These are phyloP conservation scores for Alaudala cheleensis DNA, from an alignment of 2,113 vertebrate genomes.

Conservation along the genomic window DNA sequence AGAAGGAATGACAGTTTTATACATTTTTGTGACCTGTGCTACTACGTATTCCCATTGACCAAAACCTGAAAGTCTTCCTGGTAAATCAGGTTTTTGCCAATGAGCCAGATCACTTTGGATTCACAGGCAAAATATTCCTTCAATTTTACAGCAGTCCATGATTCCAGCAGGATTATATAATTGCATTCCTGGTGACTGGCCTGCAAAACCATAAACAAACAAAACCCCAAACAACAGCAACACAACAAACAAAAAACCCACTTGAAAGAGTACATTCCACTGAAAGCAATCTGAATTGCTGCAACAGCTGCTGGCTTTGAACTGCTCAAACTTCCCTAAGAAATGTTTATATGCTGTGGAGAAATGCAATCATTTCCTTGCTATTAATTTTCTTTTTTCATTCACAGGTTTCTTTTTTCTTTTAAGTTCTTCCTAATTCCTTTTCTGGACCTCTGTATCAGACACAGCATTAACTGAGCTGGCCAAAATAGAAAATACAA, in stretches of 20 bases:
- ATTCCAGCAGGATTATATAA: slow-evolving; percentile 32
- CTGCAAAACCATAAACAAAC: slow-evolving; percentile 15
- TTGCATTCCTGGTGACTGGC: background rate
- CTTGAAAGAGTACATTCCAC: background rate
- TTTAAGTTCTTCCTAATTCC: background rate
- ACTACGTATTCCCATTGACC: background rate
- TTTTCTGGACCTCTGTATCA: background rate
- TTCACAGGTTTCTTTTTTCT: background rate
- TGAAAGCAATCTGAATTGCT: background rate
- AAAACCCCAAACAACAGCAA: background rate
- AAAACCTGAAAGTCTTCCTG: background rate
- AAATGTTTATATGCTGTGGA: background rate
- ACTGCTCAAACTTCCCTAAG: background rate
- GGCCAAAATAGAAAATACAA: background rate
- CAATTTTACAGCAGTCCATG: background rate
- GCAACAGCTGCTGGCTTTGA: background rate
- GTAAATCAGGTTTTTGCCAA: background rate
- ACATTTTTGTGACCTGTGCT: background rate
- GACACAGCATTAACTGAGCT: background rate
- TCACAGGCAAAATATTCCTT: background rate
- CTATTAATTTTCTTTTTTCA: background rate
- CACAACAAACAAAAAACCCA: background rate
- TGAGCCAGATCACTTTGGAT: background rate
- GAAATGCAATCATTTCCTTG: background rate
- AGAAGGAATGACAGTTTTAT: background rate